These are phyloP conservation scores for Palythoa grandiflora DNA, from an alignment of 92 coral and sea anemone species.

Conservation along the genomic window DNA sequence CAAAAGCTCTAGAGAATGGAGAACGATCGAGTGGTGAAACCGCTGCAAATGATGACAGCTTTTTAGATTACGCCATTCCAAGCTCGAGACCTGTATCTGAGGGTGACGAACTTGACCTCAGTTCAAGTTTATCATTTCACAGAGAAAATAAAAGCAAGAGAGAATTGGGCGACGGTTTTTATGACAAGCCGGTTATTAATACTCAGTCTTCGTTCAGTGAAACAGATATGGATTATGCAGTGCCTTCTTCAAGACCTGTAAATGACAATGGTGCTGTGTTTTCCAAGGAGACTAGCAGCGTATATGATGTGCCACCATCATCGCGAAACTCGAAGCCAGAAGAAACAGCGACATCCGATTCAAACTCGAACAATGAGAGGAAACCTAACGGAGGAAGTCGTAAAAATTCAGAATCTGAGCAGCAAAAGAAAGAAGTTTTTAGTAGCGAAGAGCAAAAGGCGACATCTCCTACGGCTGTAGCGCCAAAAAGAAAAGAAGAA, in stretches of 20 bases:
- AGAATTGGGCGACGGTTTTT: not conserved
- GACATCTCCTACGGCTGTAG: conserved; percentile 15
- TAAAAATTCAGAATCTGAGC: conserved; percentile 17
- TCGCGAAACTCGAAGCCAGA: conserved; percentile 19
- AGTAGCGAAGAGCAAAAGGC: not conserved
- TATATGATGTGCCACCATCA: conserved; percentile 65
- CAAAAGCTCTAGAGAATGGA: conserved; percentile 40
- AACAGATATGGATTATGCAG: conserved; percentile 60
- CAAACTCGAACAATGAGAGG: not conserved
- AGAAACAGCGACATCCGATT: not conserved
- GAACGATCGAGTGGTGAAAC: conserved; percentile 18
- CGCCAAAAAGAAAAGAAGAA: conserved; percentile 38
- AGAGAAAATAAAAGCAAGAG: not conserved
- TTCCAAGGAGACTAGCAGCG: not conserved
- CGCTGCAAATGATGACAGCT: conserved; percentile 17
- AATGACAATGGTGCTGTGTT: conserved; percentile 12
- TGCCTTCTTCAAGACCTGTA: conserved; percentile 64
- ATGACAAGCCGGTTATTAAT: conserved; percentile 3
- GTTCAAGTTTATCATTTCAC: conserved; percentile 38
- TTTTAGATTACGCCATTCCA: conserved; percentile 32
- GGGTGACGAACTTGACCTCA: conserved; percentile 8
- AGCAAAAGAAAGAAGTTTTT: not conserved
- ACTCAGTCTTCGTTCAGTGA: conserved; percentile 22
- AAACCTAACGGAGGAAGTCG: conserved; percentile 8
- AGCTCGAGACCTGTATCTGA: conserved; percentile 42